A percentile compares a stretch with the other conserved stretches of the same genome.
phyloP scores from a whole-genome alignment of 2,113 vertebrate species.

The Ondatra zibethicus region DNA sequence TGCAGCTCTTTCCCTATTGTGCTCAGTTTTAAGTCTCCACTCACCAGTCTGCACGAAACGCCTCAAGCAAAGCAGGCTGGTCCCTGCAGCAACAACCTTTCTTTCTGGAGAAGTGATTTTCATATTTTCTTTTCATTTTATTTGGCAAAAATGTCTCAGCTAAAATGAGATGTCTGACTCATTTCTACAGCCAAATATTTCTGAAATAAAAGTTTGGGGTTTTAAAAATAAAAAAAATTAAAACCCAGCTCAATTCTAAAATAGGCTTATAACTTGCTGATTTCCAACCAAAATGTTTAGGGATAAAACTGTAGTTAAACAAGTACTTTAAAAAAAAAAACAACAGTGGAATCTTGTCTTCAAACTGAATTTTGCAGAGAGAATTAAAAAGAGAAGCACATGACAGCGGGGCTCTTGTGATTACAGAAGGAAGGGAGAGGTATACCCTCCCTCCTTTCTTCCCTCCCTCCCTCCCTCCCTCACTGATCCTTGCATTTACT shows the following conservation, averaged over 20 bases:
- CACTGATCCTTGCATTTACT: not conserved
- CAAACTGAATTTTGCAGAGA: constrained; percentile 37
- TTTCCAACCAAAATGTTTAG: constrained; percentile 76
- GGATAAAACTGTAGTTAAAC: constrained; percentile 70
- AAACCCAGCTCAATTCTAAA: constrained; percentile 70
- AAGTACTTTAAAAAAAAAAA: constrained; percentile 37
- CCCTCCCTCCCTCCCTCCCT: not conserved
- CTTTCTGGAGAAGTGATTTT: constrained; percentile 73
- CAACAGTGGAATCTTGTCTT: constrained; percentile 15
- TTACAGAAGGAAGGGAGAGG: constrained; percentile 25
- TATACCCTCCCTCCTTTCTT: not conserved
- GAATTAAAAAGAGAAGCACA: constrained; percentile 53
- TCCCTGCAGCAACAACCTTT: constrained; percentile 49
- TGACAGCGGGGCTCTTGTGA: constrained; percentile 40
- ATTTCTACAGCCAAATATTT: constrained; percentile 83
- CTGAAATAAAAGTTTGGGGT: constrained; percentile 78
- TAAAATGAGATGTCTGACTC: constrained; percentile 82
- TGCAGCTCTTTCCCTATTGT: not conserved
- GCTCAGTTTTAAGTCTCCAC: not conserved
- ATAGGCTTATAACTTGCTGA: constrained; percentile 72
- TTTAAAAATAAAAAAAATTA: constrained; percentile 76
- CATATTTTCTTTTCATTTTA: constrained; percentile 76
- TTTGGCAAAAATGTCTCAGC: constrained; percentile 77
- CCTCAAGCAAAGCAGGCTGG: constrained; percentile 52
- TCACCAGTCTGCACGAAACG: constrained; percentile 40